Evolutionary conservation across 2,797 vertebrate species (phyloP).

Genomic region (Coilia nasus): DNA sequence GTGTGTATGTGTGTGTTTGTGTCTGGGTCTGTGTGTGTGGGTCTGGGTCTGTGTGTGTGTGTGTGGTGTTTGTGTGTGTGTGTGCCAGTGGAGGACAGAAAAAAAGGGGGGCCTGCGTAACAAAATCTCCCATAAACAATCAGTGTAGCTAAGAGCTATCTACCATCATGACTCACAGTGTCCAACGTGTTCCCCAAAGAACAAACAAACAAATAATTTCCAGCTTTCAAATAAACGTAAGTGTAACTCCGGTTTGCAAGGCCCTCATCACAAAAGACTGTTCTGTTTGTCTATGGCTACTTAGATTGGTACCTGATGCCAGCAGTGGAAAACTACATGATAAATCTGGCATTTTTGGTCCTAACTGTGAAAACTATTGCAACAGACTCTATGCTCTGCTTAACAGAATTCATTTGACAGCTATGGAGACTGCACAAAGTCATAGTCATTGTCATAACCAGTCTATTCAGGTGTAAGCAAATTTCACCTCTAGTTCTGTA

Average conservation of each 20-base stretch:
- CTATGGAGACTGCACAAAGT: background rate
- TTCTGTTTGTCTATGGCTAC: background rate
- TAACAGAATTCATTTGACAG: no score
- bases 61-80: no score
- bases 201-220: background rate
- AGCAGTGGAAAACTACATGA: background rate
- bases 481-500: background rate
- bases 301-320: background rate
- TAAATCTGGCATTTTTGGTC: background rate
- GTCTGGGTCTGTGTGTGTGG: no score
- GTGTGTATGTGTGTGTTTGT: no score
- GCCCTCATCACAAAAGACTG: background rate
- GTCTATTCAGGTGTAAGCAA: background rate
- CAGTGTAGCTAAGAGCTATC: background rate
- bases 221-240: background rate
- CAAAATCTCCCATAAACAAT: background rate
- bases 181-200: background rate
- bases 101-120: background rate
- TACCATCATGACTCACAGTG: background rate
- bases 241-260: background rate
- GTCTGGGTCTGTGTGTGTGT: no score
- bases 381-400: background rate
- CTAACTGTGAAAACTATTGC: background rate
- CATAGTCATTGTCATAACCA: background rate
- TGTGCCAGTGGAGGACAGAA: no score